Evolutionary conservation across 2,888 invertebrate genomes (phyloP).

Genomic region (Lasioglossum vierecki): DNA sequence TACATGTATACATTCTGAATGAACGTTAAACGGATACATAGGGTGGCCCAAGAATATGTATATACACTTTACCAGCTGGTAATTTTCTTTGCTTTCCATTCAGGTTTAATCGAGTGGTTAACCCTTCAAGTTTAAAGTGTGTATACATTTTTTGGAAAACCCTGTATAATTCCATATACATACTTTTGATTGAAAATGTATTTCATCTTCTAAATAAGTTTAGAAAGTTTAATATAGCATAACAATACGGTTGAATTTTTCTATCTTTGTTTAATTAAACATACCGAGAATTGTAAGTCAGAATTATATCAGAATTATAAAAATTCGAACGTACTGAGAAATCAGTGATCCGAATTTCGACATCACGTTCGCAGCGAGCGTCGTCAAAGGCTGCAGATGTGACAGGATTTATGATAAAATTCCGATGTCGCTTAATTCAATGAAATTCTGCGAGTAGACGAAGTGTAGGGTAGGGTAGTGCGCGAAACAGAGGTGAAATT

Average conservation of each 20-base stretch:
- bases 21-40: neutral
- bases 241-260: too few relatives aligned
- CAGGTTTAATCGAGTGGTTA: too few relatives aligned
- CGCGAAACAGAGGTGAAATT: conserved; percentile 45
- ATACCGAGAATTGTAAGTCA: too few relatives aligned
- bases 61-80: neutral
- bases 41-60: neutral
- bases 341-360: neutral
- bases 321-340: conserved; percentile 3
- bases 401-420: conserved; percentile 46
- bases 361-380: conserved; percentile 15
- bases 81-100: neutral
- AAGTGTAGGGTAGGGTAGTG: neutral
- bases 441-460: conserved; percentile 24
- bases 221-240: too few relatives aligned
- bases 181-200: too few relatives aligned
- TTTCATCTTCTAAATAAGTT: too few relatives aligned
- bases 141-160: too few relatives aligned
- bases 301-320: neutral
- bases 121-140: too few relatives aligned
- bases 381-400: conserved; percentile 3
- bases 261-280: too few relatives aligned
- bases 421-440: conserved; percentile 42
- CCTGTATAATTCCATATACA: too few relatives aligned
- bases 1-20: neutral